Evolutionary conservation across 2,797 vertebrate species (phyloP), one percentile per base, ranked within the genome.

Genomic region (Tiaroga cobitis): DNA sequence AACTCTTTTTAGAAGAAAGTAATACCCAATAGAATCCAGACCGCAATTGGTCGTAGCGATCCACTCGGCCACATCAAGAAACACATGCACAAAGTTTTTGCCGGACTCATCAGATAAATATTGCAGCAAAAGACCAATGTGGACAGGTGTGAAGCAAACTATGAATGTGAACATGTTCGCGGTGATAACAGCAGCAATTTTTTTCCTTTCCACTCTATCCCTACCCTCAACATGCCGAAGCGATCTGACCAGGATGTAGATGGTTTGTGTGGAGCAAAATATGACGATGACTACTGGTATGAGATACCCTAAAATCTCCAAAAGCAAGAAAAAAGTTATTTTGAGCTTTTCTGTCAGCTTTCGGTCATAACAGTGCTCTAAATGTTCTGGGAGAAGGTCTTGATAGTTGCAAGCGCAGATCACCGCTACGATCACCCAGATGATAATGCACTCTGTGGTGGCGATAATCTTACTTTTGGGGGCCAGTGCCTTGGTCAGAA

Each of bases 31-130:
- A 10, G 93, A 94, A 84, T 97, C 96, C 8, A 97, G 93, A 80
- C 94, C 96, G 91, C 96, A 97, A 91, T 96, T 97, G 69, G 95
- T 92, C 0, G 93, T 93, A 51, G 96, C 94, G 0, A 97, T 87
- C 90, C 93, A 96, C 82, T 94, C 93, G 0, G 86, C 8, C 69
- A 90, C 26, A 59, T 85, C 0, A 59, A 75, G 68, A 93, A 82
- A 89, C 49, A 88, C 0, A 0, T 0, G 19, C 90, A 89, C 43
- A 37, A 21, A 69, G 29, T 15, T 72, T 29, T 16, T 0, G 0
- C 0, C 11, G 0, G 0, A 18, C 59, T 54, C 11, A 63, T 0
- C 0, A 0, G 0, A 3, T 74, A 0, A 56, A 54, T 39, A 88
- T 79, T 86, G 91, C 19, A 93, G 19, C 13, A 94, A 3, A 80